Base-by-base conservation (phyloP, 2,113 vertebrate species). In the Dicaeum eximium region DNA sequence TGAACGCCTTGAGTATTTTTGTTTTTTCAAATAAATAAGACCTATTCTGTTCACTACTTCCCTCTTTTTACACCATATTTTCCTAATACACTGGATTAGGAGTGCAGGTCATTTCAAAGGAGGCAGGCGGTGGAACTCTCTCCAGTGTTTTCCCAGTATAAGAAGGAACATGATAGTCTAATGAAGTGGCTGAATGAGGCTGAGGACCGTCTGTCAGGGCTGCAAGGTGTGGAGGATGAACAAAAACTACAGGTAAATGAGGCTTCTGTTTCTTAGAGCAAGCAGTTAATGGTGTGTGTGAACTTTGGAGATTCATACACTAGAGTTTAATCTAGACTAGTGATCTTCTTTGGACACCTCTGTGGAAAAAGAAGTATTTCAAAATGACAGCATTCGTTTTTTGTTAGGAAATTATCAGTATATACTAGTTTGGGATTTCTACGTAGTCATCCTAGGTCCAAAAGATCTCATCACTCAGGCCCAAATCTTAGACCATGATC, bases 121-220 rank as follows among this genome's bases (percentile, higher is more conserved):
- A 97, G 84, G 37, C 94, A 96, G 53, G 71, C 44, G 40, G 81
- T 95, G 4, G 97, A 97, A 30, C 67, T 93, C 17, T 89, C 95
- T 50, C 90, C 96, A 56, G 96, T 97, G 9, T 97, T 97, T 17
- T 95, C 92, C 42, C 95, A 95, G 47, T 95, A 91, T 91, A 96
- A 96, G 66, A 94, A 92, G 60, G 96, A 97, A 31, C 92, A 97
- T 51, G 91, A 95, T 80, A 95, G 30, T 94, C 97, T 95, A 65
- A 86, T 97, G 69, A 96, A 92, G 33, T 98, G 98, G 96, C 95
- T 97, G 90, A 98, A 98, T 90, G 98, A 98, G 60, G 96, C 95
- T 65, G 95, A 97, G 65, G 69, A 56, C 23, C 66, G 8, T 60
- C 69, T 97, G 40, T 95, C 97, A 85, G 97, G 96, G 38, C 75